Base-by-base conservation (phyloP, 2,113 vertebrate species). In the Macroglossus sobrinus region DNA sequence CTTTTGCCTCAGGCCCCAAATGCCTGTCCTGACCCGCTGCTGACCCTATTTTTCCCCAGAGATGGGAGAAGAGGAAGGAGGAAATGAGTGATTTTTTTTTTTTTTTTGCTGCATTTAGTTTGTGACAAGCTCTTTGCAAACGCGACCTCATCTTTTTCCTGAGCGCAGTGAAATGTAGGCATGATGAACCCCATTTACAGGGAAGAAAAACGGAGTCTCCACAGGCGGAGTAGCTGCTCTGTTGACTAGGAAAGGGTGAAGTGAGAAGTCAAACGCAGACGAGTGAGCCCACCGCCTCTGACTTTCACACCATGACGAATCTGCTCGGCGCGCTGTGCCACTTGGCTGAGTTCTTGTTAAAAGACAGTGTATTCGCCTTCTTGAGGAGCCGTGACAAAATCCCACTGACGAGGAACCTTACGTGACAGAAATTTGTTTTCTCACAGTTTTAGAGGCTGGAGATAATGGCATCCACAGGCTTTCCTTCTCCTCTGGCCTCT, bases 161-260 rank as follows among this genome's bases (percentile, higher is more conserved):
- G 30, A 21, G 35, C 28, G 22, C 30, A 14, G 59, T 43, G 19
- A 47, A 45, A n/a, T 2, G 21, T 0, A 35, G 43, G 33, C 33
- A 30, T 0, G 13, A 26, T 0, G 11, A 16, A 55, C 18, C 4
- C 24, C 33, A 11, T 61, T 89, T 61, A 22, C 7, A 15, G 7
- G 61, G 19, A 76, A 72, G 53, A 40, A 13, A 55, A 55, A 14
- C 30, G 4, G 7, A 53, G 57, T 40, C 19, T 7, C 18, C 5
- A 4, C 22, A 18, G 24, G 13, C 9, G 2, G 8, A 55, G 30
- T 11, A 55, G 30, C 8, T 4, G 28, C 13, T 14, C 22, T 57
- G 4, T 53, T 63, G 40, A 2, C 8, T 22, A 5, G 28, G 2
- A 4, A 0, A 43, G 35, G 16, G 10, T 6, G 33, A 47, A 40